Conservation (phyloP, 1,140 invertebrate genomes). For the Neotoxoptera formosana region DNA sequence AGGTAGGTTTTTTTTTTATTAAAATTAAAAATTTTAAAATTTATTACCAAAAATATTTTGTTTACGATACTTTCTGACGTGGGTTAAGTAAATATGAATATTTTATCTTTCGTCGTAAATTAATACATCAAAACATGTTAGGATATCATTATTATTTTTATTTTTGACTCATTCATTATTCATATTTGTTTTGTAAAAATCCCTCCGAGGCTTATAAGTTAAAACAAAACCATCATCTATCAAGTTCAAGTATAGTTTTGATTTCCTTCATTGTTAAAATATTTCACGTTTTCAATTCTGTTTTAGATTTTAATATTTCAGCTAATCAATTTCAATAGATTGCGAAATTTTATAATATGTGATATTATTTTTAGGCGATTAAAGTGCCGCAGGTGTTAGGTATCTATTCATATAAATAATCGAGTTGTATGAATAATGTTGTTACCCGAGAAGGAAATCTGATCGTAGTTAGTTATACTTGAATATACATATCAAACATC, state of each 20-base stretch:
- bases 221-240: background rate
- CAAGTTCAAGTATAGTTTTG: background rate
- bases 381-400: background rate
- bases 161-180: conserved; percentile 4
- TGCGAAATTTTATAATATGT: background rate
- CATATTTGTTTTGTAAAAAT: conserved; percentile 30
- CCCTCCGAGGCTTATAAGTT: background rate
- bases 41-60: background rate
- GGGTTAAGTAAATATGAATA: background rate
- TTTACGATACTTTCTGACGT: background rate
- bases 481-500: background rate
- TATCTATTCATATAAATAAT: background rate
- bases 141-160: conserved; percentile 10
- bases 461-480: background rate
- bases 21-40: background rate
- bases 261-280: background rate
- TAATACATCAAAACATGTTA: conserved; percentile 17
- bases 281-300: background rate
- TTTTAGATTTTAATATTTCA: background rate
- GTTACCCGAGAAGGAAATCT: background rate
- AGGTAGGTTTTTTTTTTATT: background rate
- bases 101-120: background rate
- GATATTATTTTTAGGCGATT: background rate
- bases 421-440: background rate
- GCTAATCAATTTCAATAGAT: background rate